Percentiles rank a stretch among this genome's conserved stretches.
phyloP scores from a whole-genome alignment of 2,888 invertebrate genomes.

The Parnassius orleans region DNA sequence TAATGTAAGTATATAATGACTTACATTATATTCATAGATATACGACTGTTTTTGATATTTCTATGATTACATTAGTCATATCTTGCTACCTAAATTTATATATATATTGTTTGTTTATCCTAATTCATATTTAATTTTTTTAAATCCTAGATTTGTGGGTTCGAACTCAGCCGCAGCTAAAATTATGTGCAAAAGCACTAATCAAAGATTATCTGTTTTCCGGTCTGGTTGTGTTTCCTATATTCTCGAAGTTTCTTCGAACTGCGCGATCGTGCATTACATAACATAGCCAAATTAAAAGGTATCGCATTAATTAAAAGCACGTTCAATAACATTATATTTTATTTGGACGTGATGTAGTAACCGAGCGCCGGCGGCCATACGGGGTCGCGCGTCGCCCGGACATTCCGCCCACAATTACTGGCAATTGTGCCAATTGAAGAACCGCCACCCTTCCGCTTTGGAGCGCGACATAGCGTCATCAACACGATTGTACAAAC shows the following conservation, averaged over 20 bases:
- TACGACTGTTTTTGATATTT: too few relatives aligned
- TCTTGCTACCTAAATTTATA: too few relatives aligned
- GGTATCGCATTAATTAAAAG: constrained; percentile 16
- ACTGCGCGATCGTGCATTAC: background rate
- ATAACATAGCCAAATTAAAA: constrained; percentile 8
- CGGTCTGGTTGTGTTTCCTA: too few relatives aligned
- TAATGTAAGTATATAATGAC: too few relatives aligned
- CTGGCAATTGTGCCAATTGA: constrained; percentile 79
- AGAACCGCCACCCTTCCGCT: constrained; percentile 76
- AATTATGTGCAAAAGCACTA: too few relatives aligned
- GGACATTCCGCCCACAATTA: constrained; percentile 79
- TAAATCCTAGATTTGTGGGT: too few relatives aligned
- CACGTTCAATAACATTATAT: constrained; percentile 13
- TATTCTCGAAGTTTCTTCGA: background rate
- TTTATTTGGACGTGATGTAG: constrained; percentile 26
- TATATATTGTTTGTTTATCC: too few relatives aligned
- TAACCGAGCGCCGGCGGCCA: constrained; percentile 31
- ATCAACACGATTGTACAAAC: constrained; percentile 46
- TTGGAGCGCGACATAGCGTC: constrained; percentile 49
- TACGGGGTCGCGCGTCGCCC: constrained; percentile 51
- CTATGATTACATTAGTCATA: too few relatives aligned
- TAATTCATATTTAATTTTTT: too few relatives aligned
- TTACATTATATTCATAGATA: too few relatives aligned
- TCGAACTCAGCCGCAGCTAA: too few relatives aligned
- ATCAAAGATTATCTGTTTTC: too few relatives aligned